Evolutionary conservation across 2,888 invertebrate species (phyloP).

Genomic region (Luperina testacea): DNA sequence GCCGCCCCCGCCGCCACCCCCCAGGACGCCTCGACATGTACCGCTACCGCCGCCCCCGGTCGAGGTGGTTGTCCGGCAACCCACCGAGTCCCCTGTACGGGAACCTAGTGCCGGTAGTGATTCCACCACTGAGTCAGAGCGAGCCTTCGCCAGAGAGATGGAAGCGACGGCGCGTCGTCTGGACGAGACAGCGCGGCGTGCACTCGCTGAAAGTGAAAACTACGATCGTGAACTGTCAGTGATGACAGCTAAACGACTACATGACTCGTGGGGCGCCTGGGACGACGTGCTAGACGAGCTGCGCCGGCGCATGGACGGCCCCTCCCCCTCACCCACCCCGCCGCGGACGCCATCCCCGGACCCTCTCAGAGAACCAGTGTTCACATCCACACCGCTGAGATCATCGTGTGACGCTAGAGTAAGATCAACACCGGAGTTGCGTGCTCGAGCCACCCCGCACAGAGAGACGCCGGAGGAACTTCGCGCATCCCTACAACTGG

Average conservation of each 20-base stretch:
- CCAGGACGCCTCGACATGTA: slow-evolving; percentile 69
- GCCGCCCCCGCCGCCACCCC: slow-evolving; percentile 82
- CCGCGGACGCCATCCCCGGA: slow-evolving; percentile 86
- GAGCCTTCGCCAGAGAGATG: slow-evolving; percentile 86
- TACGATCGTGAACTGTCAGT: slow-evolving; percentile 90
- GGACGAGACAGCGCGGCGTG: slow-evolving; percentile 83
- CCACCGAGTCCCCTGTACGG: slow-evolving; percentile 76
- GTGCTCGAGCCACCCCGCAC: slow-evolving; percentile 83
- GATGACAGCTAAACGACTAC: slow-evolving; percentile 87
- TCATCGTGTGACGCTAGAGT: slow-evolving; percentile 83
- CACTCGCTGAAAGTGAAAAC: slow-evolving; percentile 88
- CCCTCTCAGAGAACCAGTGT: slow-evolving; percentile 84
- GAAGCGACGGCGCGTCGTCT: slow-evolving; percentile 85
- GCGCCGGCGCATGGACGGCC: slow-evolving; percentile 83
- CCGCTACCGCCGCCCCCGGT: slow-evolving; percentile 77
- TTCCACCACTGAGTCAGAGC: slow-evolving; percentile 87
- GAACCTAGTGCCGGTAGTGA: slow-evolving; percentile 87
- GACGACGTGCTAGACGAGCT: slow-evolving; percentile 87
- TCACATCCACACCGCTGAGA: slow-evolving; percentile 91
- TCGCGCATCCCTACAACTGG: slow-evolving; percentile 89
- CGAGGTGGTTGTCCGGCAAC: slow-evolving; percentile 70
- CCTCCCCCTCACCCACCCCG: slow-evolving; percentile 82
- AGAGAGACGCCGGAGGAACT: slow-evolving; percentile 88
- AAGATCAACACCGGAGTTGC: slow-evolving; percentile 91
- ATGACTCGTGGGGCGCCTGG: slow-evolving; percentile 88